Evolutionary conservation across 1,140 invertebrate genomes (phyloP).

Genomic region (Eulimnadia texana): DNA sequence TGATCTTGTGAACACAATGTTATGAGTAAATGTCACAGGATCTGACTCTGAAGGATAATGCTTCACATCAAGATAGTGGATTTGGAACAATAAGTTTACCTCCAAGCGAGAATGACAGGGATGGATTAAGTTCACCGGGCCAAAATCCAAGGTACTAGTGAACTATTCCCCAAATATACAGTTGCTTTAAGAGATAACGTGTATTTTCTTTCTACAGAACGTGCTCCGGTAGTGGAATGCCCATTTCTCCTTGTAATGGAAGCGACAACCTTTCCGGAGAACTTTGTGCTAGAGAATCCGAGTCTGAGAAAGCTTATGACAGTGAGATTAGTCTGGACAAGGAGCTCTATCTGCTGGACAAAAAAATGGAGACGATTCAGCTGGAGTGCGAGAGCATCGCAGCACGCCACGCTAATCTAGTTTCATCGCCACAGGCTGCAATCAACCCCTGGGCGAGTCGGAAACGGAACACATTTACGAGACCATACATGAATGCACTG

Average conservation of each 20-base stretch:
- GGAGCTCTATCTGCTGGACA: constrained; percentile 34
- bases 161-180: too few relatives aligned
- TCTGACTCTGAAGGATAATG: constrained; percentile 7
- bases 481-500: constrained; percentile 47
- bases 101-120: constrained; percentile 13
- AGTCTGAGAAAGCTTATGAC: neutral
- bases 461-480: constrained; percentile 47
- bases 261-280: neutral
- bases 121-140: constrained; percentile 2
- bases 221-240: neutral
- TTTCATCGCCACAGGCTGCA: constrained; percentile 24
- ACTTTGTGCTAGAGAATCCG: constrained; percentile 1
- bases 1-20: too few relatives aligned
- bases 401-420: constrained; percentile 17
- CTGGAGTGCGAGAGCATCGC: constrained; percentile 33
- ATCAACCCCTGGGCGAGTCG: constrained; percentile 24
- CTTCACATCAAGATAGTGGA: constrained; percentile 13
- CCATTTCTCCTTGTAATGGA: neutral
- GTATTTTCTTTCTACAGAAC: neutral
- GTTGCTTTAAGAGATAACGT: too few relatives aligned
- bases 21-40: too few relatives aligned
- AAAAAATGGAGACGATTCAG: constrained; percentile 40
- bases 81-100: constrained; percentile 19
- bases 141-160: neutral
- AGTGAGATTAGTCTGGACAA: constrained; percentile 29